Evolutionary conservation across 2,888 invertebrate genomes (phyloP), one percentile per base, ranked within the genome.

Genomic region (Cheilosia grossa): DNA sequence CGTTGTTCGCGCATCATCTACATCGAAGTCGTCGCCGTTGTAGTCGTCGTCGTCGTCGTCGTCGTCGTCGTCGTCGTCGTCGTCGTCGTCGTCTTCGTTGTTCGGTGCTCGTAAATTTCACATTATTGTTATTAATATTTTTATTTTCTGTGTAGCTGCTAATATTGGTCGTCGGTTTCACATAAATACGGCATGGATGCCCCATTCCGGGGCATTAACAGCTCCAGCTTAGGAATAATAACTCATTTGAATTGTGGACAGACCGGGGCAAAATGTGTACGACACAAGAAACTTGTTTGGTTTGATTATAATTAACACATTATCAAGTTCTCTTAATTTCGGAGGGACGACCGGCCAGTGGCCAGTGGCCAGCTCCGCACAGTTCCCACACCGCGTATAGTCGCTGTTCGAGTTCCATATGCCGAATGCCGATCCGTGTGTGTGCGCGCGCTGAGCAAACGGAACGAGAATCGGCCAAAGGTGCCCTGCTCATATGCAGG

Each of bases 221-320:
- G 85, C 81, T 72, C 81, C 85, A 75, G 74, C 85, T 85, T 75
- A 66, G 70, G 75, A 85, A 85, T 81, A 85, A 85, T 85, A 85
- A 85, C 85, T 85, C 85, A 85, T 85, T 81, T 85, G 77, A 77
- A 77, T 72, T 61, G 85, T 72, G 75, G 75, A 47, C 66, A 64
- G 63, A 56, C 66, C 64, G 75, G 66, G 69, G 69, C 63, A 40
- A 58, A 69, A 67, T 74, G 58, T 64, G 67, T 77, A 77, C 75
- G 85, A 85, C 85, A 85, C 75, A 81, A 77, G 67, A 81, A 85
- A 85, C 85, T 85, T 85, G 85, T 85, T 85, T 85, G 81, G 85
- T 85, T 85, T 81, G 85, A 81, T 85, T 85, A 85, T 85, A 85
- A 85, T 85, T 85, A 85, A 85, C 85, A 85, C 85, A 85, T 85